Base-by-base conservation (phyloP, 2,888 invertebrate genomes). In the Sminthurides aquaticus region DNA sequence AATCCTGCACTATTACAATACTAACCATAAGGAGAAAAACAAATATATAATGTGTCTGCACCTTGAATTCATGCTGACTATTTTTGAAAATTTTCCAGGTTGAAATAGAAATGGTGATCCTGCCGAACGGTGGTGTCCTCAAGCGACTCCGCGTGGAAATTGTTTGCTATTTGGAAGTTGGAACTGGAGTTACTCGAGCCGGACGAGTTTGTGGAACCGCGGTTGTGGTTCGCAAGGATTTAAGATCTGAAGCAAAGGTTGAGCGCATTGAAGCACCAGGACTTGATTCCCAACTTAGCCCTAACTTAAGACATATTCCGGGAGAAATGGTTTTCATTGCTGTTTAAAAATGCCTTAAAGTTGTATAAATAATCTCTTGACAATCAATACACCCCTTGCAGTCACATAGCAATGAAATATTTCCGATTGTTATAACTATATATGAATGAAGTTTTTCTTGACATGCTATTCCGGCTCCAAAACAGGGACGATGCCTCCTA, bases 81-180 rank as follows among this genome's bases (percentile, higher is more conserved):
- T n/a, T n/a, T n/a, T n/a, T n/a, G 43, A 34, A 5, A 34, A 11
- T 34, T 15, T 34, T 34, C 15, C 64, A 77, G 66, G 74, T 75
- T 28, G 79, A 73, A 64, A 73, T 73, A 5, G 79, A 58, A 76
- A 76, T 71, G 74, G 75, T 67, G 83, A 71, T 60, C 60, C 71
- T 56, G 74, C 84, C 18, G 81, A 71, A 68, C 25, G 74, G 75
- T 49, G 70, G 70, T 1, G 69, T 87, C 1, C 81, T 84, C 73
- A 87, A 87, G 77, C 82, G 85, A 75, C 82, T 87, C 49, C 84
- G 86, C 74, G 83, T 87, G 3, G 86, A 87, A 72, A 85, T 87
- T 52, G 85, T 84, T 18, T 87, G 87, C 74, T 84, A 86, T 75
- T 83, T 87, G 55, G 83, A 83, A 73, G 76, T 87, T 27, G 70